A percentile compares a stretch with the other conserved stretches of the same genome.
Evolutionary conservation across 2,113 vertebrate genomes (phyloP).

Genomic region (Rattus norvegicus): GRCr8 NC_086024.1:93723501-93724000

Average conservation of each 20-base stretch:
- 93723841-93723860: background rate
- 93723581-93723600: background rate
- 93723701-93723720: background rate
- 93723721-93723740: background rate
- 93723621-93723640: conserved; percentile 2
- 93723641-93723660: background rate
- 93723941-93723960: background rate
- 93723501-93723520: background rate
- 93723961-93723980: background rate
- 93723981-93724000: background rate
- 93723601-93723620: rapidly evolving
- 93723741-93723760: background rate
- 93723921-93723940: background rate
- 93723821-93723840: background rate
- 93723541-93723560: conserved; percentile 23
- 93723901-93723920: conserved; percentile 39
- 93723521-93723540: background rate
- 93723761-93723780: conserved; percentile 1
- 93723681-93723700: background rate
- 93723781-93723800: conserved; percentile 33
- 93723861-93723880: background rate
- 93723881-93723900: background rate
- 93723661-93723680: background rate
- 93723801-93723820: conserved; percentile 9
- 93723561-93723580: background rate